phyloP scores from a whole-genome alignment of 2,888 invertebrate species.

The Xanthia togata region DNA sequence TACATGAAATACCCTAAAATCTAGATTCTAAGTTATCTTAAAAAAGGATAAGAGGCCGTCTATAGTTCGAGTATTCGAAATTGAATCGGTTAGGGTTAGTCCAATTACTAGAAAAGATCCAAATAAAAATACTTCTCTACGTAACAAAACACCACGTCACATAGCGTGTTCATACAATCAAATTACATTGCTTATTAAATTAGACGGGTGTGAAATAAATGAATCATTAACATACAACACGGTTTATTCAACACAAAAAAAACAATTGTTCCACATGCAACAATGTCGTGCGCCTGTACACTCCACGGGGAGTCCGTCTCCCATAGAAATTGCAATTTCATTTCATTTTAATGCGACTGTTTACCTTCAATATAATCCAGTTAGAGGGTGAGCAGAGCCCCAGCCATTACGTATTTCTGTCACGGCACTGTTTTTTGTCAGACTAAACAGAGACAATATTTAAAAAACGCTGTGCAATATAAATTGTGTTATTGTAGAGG shows the following conservation, averaged over 20 bases:
- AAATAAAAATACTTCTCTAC: background rate
- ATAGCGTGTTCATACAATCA: conserved; percentile 24
- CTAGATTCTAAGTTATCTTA: background rate
- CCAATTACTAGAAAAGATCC: background rate
- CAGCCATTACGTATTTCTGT: conserved; percentile 72
- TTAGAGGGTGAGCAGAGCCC: conserved; percentile 70
- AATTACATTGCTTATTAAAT: conserved; percentile 25
- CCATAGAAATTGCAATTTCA: conserved; percentile 85
- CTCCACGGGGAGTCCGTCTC: conserved; percentile 71
- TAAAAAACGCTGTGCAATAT: conserved; percentile 45
- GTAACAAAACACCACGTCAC: background rate
- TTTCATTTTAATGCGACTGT: conserved; percentile 87
- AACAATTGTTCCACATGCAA: conserved; percentile 31
- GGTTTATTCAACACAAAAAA: conserved; percentile 12
- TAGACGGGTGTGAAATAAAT: conserved; percentile 37
- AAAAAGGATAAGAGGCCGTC: background rate
- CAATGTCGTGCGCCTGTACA: conserved; percentile 68
- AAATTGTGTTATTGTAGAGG: conserved; percentile 37
- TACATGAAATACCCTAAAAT: background rate
- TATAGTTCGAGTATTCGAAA: background rate
- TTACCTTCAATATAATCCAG: conserved; percentile 86
- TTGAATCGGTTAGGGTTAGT: background rate
- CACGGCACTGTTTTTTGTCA: conserved; percentile 65
- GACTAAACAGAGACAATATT: conserved; percentile 56
- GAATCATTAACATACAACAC: conserved; percentile 23